These are phyloP conservation scores for Eupithecia dodoneata DNA, from an alignment of 2,888 invertebrate species.

Conservation along the genomic window DNA sequence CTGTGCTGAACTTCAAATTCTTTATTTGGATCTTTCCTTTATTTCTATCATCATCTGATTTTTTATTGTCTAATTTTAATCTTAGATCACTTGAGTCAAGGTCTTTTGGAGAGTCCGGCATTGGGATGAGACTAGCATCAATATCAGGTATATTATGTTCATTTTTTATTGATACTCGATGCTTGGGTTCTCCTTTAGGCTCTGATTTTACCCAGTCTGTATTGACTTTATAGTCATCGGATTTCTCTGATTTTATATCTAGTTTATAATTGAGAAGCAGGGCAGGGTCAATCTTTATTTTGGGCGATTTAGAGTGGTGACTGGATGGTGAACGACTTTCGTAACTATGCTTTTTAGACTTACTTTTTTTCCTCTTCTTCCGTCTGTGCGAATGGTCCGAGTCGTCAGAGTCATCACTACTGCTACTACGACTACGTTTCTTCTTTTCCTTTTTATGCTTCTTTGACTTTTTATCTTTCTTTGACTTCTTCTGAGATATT, in stretches of 20 bases:
- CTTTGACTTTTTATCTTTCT: conserved; percentile 79
- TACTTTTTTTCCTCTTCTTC: conserved; percentile 85
- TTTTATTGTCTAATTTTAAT: conserved; percentile 51
- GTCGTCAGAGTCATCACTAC: conserved; percentile 68
- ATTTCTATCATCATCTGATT: conserved; percentile 69
- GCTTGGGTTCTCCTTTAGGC: conserved; percentile 47
- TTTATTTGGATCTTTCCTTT: conserved; percentile 87
- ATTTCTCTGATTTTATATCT: conserved; percentile 53
- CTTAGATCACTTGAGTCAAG: conserved; percentile 59
- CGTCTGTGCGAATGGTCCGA: conserved; percentile 82
- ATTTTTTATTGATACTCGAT: conserved; percentile 53
- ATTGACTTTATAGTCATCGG: conserved; percentile 48
- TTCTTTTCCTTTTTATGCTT: conserved; percentile 86
- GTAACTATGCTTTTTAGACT: conserved; percentile 64
- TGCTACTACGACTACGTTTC: conserved; percentile 75
- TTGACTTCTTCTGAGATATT: conserved; percentile 70
- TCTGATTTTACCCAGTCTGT: conserved; percentile 53
- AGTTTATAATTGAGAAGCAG: conserved; percentile 41
- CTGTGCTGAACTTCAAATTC: conserved; percentile 87
- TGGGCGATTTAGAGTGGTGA: conserved; percentile 60
- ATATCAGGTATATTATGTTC: conserved; percentile 52
- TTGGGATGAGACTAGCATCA: conserved; percentile 69
- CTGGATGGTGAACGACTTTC: conserved; percentile 57
- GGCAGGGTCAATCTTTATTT: conserved; percentile 56
- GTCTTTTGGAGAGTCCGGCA: conserved; percentile 73